A percentile compares a stretch with the other conserved stretches of the same genome.
These are phyloP conservation scores for Euproctis similis DNA, from an alignment of 2,888 invertebrate genomes.

Conservation along the genomic window DNA sequence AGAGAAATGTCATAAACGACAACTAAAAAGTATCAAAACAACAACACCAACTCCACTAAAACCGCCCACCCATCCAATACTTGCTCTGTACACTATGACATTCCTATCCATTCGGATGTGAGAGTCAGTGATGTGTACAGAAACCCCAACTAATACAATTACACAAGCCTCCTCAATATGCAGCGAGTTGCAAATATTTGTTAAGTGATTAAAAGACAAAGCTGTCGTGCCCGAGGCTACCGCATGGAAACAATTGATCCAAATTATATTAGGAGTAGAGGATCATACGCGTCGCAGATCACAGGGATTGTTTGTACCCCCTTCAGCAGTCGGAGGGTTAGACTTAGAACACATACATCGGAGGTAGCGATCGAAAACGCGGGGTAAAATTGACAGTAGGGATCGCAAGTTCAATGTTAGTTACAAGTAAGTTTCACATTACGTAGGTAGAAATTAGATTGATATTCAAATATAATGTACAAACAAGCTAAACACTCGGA, in stretches of 20 bases:
- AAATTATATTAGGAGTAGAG: conserved; percentile 65
- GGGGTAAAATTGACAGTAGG: no score
- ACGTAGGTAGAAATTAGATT: no score
- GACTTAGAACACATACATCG: conserved; percentile 10
- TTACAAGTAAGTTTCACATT: no score
- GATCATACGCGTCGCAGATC: conserved; percentile 60
- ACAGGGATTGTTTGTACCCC: conserved; percentile 38
- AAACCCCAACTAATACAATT: conserved; percentile 64
- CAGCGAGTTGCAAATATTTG: conserved; percentile 60
- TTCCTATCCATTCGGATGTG: conserved; percentile 37
- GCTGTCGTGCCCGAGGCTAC: conserved; percentile 56
- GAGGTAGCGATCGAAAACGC: no score
- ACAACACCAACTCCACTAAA: conserved; percentile 5
- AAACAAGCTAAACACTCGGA: no score
- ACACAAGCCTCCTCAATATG: conserved; percentile 68
- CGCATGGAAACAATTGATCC: conserved; percentile 57
- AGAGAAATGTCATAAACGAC: no score
- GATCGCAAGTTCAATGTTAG: no score
- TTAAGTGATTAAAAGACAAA: conserved; percentile 70
- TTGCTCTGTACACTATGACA: conserved; percentile 46
- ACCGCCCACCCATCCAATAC: conserved; percentile 14
- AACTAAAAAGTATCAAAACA: no score
- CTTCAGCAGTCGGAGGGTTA: conserved; percentile 10
- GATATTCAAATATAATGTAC: no score
- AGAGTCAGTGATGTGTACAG: conserved; percentile 38